Evolutionary conservation across 2,888 invertebrate species (phyloP), one percentile per base, ranked within the genome.

Genomic region (Carterocephalus palaemon): DNA sequence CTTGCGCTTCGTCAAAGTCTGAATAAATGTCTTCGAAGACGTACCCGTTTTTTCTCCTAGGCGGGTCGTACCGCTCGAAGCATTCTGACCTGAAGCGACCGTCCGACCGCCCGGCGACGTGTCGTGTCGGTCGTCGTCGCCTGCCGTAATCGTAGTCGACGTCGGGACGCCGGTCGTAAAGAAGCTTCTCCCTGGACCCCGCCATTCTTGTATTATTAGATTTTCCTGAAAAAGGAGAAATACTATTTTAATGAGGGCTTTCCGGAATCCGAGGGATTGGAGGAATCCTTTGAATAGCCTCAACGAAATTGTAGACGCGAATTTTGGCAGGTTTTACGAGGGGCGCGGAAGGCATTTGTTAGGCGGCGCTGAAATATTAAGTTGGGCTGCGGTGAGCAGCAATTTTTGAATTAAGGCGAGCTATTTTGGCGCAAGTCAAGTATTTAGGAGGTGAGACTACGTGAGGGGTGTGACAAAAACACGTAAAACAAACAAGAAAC

Each of bases 1-100:
- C 86, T 62, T 86, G 86, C 3, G 84, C 83, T 62, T 85, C 86
- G 36, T 86, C 86, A 53, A 83, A 86, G 53, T 86, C 85, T 13
- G 85, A 85, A 50, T 88, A 88, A 23, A 87, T 84, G 52, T 88
- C 88, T 70, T 88, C 88, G 54, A 79, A 86, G 7, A 87, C 85
- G 53, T 79, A 86, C 1, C 86, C 86, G 47, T 86, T 85, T 56
- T 76, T 84, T 24, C 85, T 64, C 59, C 72, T 66, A 4, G 80
- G 78, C 52, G 71, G 61, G 22, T 79, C 80, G 47, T 69, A 67
- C 34, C 56, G 49, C 13, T 63, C 56, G 31, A 46, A 51, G 3
- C 59, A 48, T 22, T 56, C 60, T 1, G 57, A 55, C 22, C 64
- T 56, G 48, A 68, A 66, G 47, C 57, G 47, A 24, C 19, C 48